Percentiles rank a stretch among this genome's conserved stretches.
Conservation (phyloP, 2,113 vertebrate species). For the Xiphophorus hellerii region DNA sequence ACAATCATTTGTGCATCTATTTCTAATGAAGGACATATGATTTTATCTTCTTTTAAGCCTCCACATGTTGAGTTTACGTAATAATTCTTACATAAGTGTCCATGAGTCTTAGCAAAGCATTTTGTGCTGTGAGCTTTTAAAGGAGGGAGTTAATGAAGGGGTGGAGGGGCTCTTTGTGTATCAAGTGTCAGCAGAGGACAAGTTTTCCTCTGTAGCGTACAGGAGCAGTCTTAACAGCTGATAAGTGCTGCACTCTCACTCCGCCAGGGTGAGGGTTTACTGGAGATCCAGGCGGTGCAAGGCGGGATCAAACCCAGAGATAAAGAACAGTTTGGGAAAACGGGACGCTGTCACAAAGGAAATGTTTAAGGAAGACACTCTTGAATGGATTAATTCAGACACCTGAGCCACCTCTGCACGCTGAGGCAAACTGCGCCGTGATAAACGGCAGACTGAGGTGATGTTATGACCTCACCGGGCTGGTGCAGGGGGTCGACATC, state of each 20-base stretch:
- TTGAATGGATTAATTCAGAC: not conserved
- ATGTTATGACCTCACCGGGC: conserved; percentile 16
- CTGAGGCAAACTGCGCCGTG: not conserved
- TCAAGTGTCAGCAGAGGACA: conserved; percentile 39
- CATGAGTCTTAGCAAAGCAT: not conserved
- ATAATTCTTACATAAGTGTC: conserved; percentile 9
- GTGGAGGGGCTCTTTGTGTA: conserved; percentile 33
- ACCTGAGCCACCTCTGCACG: not conserved
- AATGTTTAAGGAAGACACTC: not conserved
- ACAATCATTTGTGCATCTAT: not conserved
- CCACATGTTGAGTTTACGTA: not conserved
- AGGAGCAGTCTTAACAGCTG: conserved; percentile 34
- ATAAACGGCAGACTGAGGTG: not conserved
- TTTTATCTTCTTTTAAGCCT: not conserved
- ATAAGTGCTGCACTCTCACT: conserved; percentile 29
- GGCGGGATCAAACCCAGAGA: conserved; percentile 13
- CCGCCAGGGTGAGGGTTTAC: conserved; percentile 26
- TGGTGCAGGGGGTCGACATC: conserved; percentile 16
- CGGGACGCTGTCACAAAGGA: not conserved
- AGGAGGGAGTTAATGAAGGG: conserved; percentile 16
- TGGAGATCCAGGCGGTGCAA: not conserved
- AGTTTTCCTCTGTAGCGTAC: conserved; percentile 26
- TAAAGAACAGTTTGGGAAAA: not conserved
- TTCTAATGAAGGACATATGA: not conserved
- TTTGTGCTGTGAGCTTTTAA: conserved; percentile 6